phyloP scores from a whole-genome alignment of 2,888 invertebrate genomes.

The Muschampia plurimacula region DNA sequence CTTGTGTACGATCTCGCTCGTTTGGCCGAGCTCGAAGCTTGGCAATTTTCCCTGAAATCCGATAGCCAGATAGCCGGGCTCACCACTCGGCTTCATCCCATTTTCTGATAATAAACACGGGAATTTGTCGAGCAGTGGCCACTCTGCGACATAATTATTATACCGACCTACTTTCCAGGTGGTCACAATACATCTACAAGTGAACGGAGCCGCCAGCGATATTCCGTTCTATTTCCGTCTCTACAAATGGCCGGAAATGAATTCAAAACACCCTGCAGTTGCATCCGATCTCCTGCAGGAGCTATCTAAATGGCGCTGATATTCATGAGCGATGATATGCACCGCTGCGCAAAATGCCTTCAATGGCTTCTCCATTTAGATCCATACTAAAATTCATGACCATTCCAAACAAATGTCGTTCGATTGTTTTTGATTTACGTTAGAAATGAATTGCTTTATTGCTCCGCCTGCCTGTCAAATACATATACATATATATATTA shows the following conservation, averaged over 20 bases:
- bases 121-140: slow-evolving; percentile 28
- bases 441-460: not conserved
- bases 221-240: slow-evolving; percentile 72
- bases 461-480: not conserved
- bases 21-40: slow-evolving; percentile 22
- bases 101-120: slow-evolving; percentile 34
- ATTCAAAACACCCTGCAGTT: slow-evolving; percentile 75
- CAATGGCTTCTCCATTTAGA: slow-evolving; percentile 38
- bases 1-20: slow-evolving; percentile 33
- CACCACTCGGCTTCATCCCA: slow-evolving; percentile 23
- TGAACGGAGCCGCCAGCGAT: slow-evolving; percentile 66
- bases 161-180: slow-evolving; percentile 32
- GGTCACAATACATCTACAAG: slow-evolving; percentile 62
- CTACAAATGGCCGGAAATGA: slow-evolving; percentile 75
- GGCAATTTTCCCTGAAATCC: slow-evolving; percentile 37
- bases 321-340: slow-evolving; percentile 49
- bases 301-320: slow-evolving; percentile 52
- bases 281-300: slow-evolving; percentile 63
- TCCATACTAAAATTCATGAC: slow-evolving; percentile 34
- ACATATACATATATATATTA: no score
- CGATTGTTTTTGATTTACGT: slow-evolving; percentile 17
- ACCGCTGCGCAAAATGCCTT: slow-evolving; percentile 42
- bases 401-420: slow-evolving; percentile 29
- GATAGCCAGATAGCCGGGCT: slow-evolving; percentile 27
- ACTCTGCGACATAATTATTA: slow-evolving; percentile 30